These are phyloP conservation scores for Periophthalmus magnuspinnatus DNA, from an alignment of 2,797 vertebrate species.

Conservation along the genomic window DNA sequence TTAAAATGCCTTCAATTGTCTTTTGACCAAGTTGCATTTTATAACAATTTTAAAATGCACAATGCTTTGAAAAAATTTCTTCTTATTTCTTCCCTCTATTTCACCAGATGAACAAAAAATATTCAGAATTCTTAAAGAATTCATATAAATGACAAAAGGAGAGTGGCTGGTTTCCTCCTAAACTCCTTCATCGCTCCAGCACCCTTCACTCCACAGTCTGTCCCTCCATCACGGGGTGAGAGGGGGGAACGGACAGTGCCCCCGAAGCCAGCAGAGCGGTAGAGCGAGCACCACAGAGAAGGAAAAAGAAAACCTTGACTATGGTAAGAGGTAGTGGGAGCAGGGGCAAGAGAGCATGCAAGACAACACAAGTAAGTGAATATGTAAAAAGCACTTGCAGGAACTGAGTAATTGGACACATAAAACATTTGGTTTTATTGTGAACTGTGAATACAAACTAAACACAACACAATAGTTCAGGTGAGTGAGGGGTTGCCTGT, in stretches of 20 bases:
- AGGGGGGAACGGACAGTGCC: slow-evolving; percentile 70
- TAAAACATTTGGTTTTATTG: too few species aligned
- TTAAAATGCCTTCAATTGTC: neutral
- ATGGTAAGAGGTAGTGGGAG: slow-evolving; percentile 24
- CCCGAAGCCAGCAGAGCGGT: slow-evolving; percentile 64
- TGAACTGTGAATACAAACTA: too few species aligned
- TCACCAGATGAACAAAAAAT: slow-evolving; percentile 25
- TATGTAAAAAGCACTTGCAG: neutral
- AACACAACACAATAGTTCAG: too few species aligned
- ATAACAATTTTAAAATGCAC: neutral
- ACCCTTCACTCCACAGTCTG: slow-evolving; percentile 56
- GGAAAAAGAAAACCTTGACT: slow-evolving; percentile 25
- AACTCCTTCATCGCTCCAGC: slow-evolving; percentile 61
- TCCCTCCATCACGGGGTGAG: slow-evolving; percentile 72
- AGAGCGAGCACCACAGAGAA: slow-evolving; percentile 54
- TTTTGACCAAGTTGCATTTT: neutral
- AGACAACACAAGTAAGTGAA: slow-evolving; percentile 20
- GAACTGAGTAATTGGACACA: neutral
- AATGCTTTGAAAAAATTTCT: neutral
- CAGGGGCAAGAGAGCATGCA: slow-evolving; percentile 43
- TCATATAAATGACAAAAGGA: slow-evolving; percentile 15
- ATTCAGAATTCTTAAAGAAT: slow-evolving; percentile 5
- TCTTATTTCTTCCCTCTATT: slow-evolving; percentile 4
- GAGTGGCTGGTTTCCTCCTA: slow-evolving; percentile 25
- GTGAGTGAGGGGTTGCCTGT: too few species aligned